These are phyloP conservation scores for Ochropleura leucogaster DNA, from an alignment of 2,888 invertebrate species.

Conservation along the genomic window DNA sequence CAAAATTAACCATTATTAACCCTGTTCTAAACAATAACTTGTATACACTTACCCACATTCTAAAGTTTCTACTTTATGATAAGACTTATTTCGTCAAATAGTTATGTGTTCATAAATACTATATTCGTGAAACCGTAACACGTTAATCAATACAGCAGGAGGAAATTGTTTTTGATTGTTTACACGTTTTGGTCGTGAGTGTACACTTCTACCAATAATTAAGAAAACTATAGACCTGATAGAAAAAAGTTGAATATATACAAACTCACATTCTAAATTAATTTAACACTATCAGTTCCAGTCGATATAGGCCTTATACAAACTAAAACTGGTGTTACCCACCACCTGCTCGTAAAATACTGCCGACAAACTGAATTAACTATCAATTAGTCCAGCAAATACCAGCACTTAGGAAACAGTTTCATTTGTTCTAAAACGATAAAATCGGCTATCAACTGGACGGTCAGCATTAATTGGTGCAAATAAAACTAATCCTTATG, in stretches of 20 bases:
- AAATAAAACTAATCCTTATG: conserved; percentile 36
- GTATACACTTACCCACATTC: too few species aligned
- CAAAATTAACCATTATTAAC: too few species aligned
- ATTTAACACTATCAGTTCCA: neutral
- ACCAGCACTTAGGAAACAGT: conserved; percentile 45
- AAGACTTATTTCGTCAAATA: too few species aligned
- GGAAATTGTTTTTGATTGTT: too few species aligned
- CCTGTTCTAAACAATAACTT: too few species aligned
- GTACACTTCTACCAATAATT: neutral
- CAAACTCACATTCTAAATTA: neutral
- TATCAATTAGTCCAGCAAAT: conserved; percentile 45
- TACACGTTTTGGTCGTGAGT: neutral
- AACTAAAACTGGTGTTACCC: neutral
- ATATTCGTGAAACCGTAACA: too few species aligned
- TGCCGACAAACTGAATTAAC: conserved; percentile 36
- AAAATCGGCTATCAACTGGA: conserved; percentile 52
- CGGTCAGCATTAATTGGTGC: conserved; percentile 49
- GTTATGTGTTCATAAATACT: too few species aligned
- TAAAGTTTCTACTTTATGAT: too few species aligned
- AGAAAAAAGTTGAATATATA: neutral
- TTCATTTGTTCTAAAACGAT: conserved; percentile 54
- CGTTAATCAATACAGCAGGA: too few species aligned
- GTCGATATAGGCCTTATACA: neutral
- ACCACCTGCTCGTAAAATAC: conserved; percentile 23
- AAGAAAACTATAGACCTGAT: neutral